Conservation (phyloP, 2,888 invertebrate genomes). For the Pycnomerus fuliginosus region DNA sequence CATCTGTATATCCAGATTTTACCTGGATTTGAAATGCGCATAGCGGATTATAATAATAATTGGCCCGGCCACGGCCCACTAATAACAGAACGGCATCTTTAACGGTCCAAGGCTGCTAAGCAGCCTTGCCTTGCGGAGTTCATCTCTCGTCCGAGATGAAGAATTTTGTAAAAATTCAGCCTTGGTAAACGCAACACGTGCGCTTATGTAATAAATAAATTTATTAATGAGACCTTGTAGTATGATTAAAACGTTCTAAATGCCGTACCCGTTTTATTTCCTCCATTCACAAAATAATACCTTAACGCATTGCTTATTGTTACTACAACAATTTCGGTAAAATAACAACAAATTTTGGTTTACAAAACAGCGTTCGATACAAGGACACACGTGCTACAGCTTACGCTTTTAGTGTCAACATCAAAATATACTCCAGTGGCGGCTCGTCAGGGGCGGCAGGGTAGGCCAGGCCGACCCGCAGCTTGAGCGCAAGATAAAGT, state of each 20-base stretch:
- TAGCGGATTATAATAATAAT: slow-evolving; percentile 15
- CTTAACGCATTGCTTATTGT: too few relatives aligned
- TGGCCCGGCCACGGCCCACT: slow-evolving; percentile 1
- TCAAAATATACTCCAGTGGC: too few relatives aligned
- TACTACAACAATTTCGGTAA: too few relatives aligned
- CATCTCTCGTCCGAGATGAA: background rate
- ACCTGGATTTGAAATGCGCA: too few relatives aligned
- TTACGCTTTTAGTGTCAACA: too few relatives aligned
- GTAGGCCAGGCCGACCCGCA: too few relatives aligned
- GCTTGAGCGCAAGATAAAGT: too few relatives aligned
- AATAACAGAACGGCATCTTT: slow-evolving; percentile 26
- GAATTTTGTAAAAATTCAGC: background rate
- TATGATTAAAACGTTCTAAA: too few relatives aligned
- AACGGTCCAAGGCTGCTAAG: slow-evolving; percentile 36
- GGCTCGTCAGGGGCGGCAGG: too few relatives aligned
- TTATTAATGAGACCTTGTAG: slow-evolving; percentile 17
- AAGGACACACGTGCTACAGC: slow-evolving; percentile 19
- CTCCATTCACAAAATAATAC: slow-evolving; percentile 12
- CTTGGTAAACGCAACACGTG: slow-evolving; percentile 5
- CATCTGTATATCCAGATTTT: too few relatives aligned
- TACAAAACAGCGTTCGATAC: too few relatives aligned
- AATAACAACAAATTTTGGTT: too few relatives aligned
- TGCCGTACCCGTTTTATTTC: background rate
- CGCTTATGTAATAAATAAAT: slow-evolving; percentile 9
- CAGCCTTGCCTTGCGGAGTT: slow-evolving; percentile 10